These are phyloP conservation scores for Amphibalanus amphitrite DNA, from an alignment of 1,140 invertebrate genomes.

Conservation along the genomic window DNA sequence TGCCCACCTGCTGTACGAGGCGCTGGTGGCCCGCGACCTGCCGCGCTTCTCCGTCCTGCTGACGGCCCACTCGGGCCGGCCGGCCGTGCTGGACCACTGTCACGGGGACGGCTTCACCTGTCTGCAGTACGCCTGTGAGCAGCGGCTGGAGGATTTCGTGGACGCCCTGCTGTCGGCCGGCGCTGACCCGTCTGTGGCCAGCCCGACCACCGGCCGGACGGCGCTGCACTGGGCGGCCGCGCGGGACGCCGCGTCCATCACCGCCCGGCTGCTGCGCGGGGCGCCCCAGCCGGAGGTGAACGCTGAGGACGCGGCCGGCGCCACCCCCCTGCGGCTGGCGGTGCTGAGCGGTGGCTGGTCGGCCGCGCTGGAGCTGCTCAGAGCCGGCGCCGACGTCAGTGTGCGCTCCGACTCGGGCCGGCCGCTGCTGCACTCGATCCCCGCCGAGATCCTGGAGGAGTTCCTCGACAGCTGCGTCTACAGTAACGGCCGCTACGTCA, in stretches of 20 bases:
- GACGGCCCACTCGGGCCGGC: too few relatives aligned
- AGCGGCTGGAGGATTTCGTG: slow-evolving; percentile 10
- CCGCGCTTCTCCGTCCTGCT: background rate
- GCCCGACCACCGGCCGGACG: slow-evolving; percentile 9
- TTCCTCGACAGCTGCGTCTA: background rate
- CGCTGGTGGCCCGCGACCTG: background rate
- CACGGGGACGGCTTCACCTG: slow-evolving; percentile 12
- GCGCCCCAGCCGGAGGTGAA: background rate
- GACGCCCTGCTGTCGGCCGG: slow-evolving; percentile 9
- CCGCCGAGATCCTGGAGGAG: background rate
- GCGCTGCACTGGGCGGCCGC: slow-evolving; percentile 13
- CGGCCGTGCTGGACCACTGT: slow-evolving; percentile 4
- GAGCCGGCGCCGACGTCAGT: background rate
- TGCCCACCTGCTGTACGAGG: background rate
- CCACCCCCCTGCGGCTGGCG: background rate
- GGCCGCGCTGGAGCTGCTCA: background rate
- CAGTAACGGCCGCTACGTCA: background rate
- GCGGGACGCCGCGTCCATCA: background rate
- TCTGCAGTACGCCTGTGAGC: slow-evolving; percentile 13
- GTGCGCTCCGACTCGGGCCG: too few relatives aligned
- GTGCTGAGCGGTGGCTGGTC: background rate
- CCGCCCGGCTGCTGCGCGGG: background rate
- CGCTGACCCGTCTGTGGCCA: slow-evolving; percentile 7
- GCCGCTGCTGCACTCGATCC: background rate
- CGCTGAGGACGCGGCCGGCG: background rate